Conservation (phyloP, 1,140 invertebrate species). For the Leptoteleia sp. region DNA sequence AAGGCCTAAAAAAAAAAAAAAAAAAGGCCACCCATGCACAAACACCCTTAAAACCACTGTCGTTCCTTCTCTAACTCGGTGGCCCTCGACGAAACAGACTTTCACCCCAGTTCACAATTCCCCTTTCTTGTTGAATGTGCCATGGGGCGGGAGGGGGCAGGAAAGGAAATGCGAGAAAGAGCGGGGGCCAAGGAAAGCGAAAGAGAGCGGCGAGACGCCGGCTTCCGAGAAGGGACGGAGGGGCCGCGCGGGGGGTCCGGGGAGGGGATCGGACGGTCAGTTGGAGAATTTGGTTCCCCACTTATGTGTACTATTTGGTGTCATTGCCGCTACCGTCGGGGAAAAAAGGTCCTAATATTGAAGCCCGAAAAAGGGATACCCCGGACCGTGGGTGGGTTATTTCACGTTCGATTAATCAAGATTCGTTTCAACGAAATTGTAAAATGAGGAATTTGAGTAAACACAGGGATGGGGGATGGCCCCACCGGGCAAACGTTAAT, state of each 20-base stretch:
- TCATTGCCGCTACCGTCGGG: constrained; percentile 54
- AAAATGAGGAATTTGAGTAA: constrained; percentile 43
- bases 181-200: constrained; percentile 43
- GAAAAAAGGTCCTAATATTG: constrained; percentile 42
- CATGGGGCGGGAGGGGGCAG: constrained; percentile 17
- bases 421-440: constrained; percentile 47
- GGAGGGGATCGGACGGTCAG: constrained; percentile 71
- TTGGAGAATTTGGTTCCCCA: constrained; percentile 73
- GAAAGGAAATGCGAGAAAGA: constrained; percentile 54
- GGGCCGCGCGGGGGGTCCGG: no score
- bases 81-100: constrained; percentile 70
- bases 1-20: no score
- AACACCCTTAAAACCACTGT: constrained; percentile 48
- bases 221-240: no score
- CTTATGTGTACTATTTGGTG: constrained; percentile 35
- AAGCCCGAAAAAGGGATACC: constrained; percentile 40
- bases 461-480: constrained; percentile 14
- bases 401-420: constrained; percentile 44
- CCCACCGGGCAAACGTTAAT: constrained; percentile 22
- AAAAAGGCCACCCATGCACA: constrained; percentile 50
- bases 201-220: constrained; percentile 53
- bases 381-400: constrained; percentile 28
- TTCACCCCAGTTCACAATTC: constrained; percentile 78
- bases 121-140: constrained; percentile 60
- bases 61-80: constrained; percentile 46